Conservation (phyloP, 2,888 invertebrate species). For the Choristoneura rosaceana region DNA sequence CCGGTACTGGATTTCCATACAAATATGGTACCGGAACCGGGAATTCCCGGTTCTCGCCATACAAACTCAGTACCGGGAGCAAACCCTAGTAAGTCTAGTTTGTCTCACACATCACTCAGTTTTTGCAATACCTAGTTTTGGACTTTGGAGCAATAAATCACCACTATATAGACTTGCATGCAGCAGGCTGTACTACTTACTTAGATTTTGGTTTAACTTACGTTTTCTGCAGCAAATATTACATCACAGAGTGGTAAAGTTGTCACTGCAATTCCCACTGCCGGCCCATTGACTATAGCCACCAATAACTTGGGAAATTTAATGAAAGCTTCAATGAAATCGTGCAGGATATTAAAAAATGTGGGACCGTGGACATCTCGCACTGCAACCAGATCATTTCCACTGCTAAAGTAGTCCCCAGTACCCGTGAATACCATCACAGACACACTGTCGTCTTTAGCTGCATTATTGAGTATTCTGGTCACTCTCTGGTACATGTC, state of each 20-base stretch:
- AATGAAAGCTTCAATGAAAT: conserved; percentile 91
- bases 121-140: too few relatives aligned
- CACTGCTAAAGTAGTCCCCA: conserved; percentile 94
- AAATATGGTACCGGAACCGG: too few relatives aligned
- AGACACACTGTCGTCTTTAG: conserved; percentile 87
- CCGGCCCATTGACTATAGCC: conserved; percentile 96
- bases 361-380: conserved; percentile 52
- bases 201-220: conserved; percentile 61
- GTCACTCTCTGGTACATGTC: conserved; percentile 89
- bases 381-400: conserved; percentile 88
- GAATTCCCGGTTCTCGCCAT: too few relatives aligned
- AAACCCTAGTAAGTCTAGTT: too few relatives aligned
- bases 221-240: conserved; percentile 94
- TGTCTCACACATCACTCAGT: too few relatives aligned
- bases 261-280: conserved; percentile 96
- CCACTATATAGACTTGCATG: too few relatives aligned
- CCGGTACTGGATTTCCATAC: too few relatives aligned
- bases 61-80: too few relatives aligned
- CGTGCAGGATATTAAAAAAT: conserved; percentile 68
- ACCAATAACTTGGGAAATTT: conserved; percentile 95
- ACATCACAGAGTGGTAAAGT: conserved; percentile 94
- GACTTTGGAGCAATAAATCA: too few relatives aligned
- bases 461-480: conserved; percentile 88
- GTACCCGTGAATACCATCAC: conserved; percentile 92
- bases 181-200: too few relatives aligned